phyloP scores from a whole-genome alignment of 2,888 invertebrate species.

The Trissoscelio sp. region DNA sequence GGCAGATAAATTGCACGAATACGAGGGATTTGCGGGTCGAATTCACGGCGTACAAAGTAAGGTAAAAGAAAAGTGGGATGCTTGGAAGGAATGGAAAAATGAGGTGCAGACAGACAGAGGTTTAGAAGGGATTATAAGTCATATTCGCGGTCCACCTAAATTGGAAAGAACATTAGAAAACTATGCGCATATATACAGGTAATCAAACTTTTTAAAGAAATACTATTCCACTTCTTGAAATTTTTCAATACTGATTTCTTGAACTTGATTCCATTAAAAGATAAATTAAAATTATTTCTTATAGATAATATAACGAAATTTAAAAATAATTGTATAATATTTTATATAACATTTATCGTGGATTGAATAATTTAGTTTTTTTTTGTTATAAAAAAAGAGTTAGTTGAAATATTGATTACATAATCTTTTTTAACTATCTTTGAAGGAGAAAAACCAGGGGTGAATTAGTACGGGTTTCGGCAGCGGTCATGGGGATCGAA shows the following conservation, averaged over 20 bases:
- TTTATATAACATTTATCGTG: too few species aligned
- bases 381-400: too few species aligned
- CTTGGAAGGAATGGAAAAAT: conserved; percentile 85
- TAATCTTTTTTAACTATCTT: too few species aligned
- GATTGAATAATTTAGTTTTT: too few species aligned
- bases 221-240: too few species aligned
- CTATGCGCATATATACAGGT: conserved; percentile 89
- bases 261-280: too few species aligned
- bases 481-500: conserved; percentile 98
- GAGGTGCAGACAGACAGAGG: conserved; percentile 80
- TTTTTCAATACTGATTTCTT: too few species aligned
- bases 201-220: conserved; percentile 32
- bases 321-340: too few species aligned
- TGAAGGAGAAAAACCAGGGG: conserved; percentile 90
- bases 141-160: conserved; percentile 79
- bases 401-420: too few species aligned
- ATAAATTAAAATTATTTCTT: too few species aligned
- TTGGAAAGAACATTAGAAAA: conserved; percentile 83
- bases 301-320: too few species aligned
- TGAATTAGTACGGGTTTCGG: conserved; percentile 94
- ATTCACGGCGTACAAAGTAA: conserved; percentile 88
- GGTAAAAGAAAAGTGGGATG: conserved; percentile 86
- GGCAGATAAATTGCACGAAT: conserved; percentile 92
- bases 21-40: conserved; percentile 90
- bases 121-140: conserved; percentile 76